Evolutionary conservation across 2,888 invertebrate genomes (phyloP), one percentile per base, ranked within the genome.

Genomic region (Acronicta alni): DNA sequence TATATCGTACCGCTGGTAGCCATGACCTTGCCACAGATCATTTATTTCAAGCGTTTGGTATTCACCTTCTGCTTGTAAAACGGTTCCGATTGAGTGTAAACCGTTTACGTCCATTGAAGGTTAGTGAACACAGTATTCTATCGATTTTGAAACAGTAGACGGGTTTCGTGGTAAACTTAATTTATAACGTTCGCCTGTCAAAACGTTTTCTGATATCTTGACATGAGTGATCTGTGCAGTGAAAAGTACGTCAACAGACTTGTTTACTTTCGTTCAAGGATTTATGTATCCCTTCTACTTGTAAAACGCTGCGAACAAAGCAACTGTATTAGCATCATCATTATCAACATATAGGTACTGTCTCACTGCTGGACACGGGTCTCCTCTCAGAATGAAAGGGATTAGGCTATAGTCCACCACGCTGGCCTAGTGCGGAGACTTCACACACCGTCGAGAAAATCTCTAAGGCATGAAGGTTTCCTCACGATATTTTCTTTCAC

Each of bases 41-140:
- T 59, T 59, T 57, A 70, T 66, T 60, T 52, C 41, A 45, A 56
- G 39, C 55, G 44, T 59, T 57, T 48, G 65, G 51, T 54, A 61
- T 65, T 51, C 47, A 53, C 26, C 48, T 42, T 43, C 47, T 46
- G 30, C 16, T 26, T 46, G 60, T 52, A 57, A 72, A 52, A 51
- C 44, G 66, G 23, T 66, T 66, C 43, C 37, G 58, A 57, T 68
- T 44, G 32, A 45, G 52, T 61, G 57, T 72, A 48, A 70, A 67
- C 60, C 51, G 62, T 66, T 75, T 64, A 64, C n/a, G 45, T 42
- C 42, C 39, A 51, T 51, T 48, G 57, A 76, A 75, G 70, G 77
- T 69, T 73, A 57, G 46, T 59, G 61, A 62, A 52, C 56, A 66
- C 55, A 60, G 61, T 53, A 51, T n/a, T 17, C 23, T 54, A 73